phyloP scores from a whole-genome alignment of 2,888 invertebrate species.

The Trachelus stipa region DNA sequence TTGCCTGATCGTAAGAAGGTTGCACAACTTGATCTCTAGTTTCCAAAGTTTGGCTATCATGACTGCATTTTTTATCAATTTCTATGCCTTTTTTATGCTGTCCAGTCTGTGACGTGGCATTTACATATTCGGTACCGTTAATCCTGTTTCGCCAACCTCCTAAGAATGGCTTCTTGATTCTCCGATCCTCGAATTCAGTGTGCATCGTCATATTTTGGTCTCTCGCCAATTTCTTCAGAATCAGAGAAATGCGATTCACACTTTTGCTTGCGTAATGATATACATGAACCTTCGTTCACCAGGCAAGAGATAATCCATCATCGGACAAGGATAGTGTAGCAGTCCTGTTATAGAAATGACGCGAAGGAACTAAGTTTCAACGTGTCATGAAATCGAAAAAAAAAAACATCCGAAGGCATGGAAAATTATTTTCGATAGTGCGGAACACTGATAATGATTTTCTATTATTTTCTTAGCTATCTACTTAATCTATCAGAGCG shows the following conservation, averaged over 20 bases:
- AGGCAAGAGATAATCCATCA: background rate
- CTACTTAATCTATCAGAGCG: conserved; percentile 61
- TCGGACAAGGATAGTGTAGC: background rate
- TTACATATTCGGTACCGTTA: conserved; percentile 79
- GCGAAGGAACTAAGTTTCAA: background rate
- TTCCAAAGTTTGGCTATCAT: conserved; percentile 77
- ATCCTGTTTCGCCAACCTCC: conserved; percentile 83
- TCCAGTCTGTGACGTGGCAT: conserved; percentile 87
- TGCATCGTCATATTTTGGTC: background rate
- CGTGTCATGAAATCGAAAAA: background rate
- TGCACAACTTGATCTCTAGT: conserved; percentile 68
- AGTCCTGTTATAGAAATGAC: background rate
- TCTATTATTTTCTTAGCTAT: conserved; percentile 37
- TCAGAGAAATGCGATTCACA: background rate
- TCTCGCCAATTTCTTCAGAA: background rate
- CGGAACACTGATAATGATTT: background rate
- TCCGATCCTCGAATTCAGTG: conserved; percentile 70
- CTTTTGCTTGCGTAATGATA: background rate
- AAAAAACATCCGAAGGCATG: background rate
- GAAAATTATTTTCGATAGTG: background rate
- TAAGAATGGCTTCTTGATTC: conserved; percentile 79
- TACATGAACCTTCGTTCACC: background rate
- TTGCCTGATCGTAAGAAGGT: conserved; percentile 70
- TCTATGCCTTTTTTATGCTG: conserved; percentile 71
- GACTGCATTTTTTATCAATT: conserved; percentile 69